Evolutionary conservation across 23 tunicate species (phyloP), one percentile per base, ranked within the genome.

Genomic region (Halocynthia roretzi): DNA sequence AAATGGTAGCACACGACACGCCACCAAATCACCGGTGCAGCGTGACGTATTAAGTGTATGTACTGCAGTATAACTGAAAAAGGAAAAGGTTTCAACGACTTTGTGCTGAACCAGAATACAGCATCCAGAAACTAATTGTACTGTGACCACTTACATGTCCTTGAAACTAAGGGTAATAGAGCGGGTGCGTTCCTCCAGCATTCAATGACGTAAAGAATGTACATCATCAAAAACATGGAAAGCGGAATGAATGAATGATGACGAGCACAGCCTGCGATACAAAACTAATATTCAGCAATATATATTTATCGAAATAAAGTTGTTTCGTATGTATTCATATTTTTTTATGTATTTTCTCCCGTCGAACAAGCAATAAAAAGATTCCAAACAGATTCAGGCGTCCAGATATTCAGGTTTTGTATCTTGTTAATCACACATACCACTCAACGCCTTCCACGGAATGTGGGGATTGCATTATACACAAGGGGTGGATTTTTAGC

Each of bases 11-110:
- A 65, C 22, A 65, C 17, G 10, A 65, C 70, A 9, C 70, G 22
- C 70, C 70, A 65, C 70, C 70, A 65, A 0, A 65, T 65, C 10
- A 65, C 70, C 22, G 70, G 70, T 5, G 70, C 6, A 20, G 70
- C 70, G 31, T 65, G 70, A 15, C 70, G 70, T 15, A 65, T 15
- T 1, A 65, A 15, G 17, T 65, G 15, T 9, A 65, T 65, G 31
- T 65, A 48, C 70, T 65, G 70, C 9, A 20, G 6, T 15, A 65
- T 48, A 65, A 20, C 70, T 65, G 70, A 9, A 8, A 65, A 65
- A 65, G n/a, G 4, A 15, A 4, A 58, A 58, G n/a, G 4, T 1
- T 58, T n/a, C 2, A n/a, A n/a, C 15, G 15, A n/a, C 63, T 14
- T 4, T 14, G 1, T 2, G 15, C n/a, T 58, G 15, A 58, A 14